These are phyloP conservation scores for Drosophila carrolli DNA, from an alignment of 1,140 invertebrate species.

Conservation along the genomic window DNA sequence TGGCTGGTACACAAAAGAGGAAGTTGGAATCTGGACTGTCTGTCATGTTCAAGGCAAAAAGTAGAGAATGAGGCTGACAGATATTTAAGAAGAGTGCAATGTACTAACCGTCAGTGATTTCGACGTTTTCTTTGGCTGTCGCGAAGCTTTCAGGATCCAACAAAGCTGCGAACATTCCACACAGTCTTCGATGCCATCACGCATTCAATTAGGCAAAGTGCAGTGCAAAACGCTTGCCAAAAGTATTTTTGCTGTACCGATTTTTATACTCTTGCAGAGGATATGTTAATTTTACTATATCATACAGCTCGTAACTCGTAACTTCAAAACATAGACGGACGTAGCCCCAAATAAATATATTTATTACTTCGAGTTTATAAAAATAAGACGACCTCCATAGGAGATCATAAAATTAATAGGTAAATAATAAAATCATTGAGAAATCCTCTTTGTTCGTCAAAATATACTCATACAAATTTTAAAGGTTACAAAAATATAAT, in stretches of 20 bases:
- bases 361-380: no score
- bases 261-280: not conserved
- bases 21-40: not conserved
- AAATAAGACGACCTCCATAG: no score
- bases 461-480: no score
- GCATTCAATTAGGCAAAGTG: conserved; percentile 50
- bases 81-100: not conserved
- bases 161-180: conserved; percentile 5
- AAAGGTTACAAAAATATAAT: no score
- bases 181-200: conserved; percentile 1
- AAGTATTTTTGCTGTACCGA: not conserved
- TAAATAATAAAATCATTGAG: no score
- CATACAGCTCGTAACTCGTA: no score
- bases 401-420: no score
- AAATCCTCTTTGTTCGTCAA: no score
- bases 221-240: conserved; percentile 11
- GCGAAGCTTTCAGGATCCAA: not conserved
- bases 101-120: conserved; percentile 5
- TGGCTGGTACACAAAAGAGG: not conserved
- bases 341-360: no score
- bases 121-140: conserved; percentile 2
- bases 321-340: no score
- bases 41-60: conserved; percentile 8
- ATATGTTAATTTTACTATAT: no score
- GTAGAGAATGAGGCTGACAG: not conserved